A percentile compares a stretch with the other conserved stretches of the same genome.
Conservation (phyloP, 2,888 invertebrate genomes). For the Thecocarcelia acutangulata region DNA sequence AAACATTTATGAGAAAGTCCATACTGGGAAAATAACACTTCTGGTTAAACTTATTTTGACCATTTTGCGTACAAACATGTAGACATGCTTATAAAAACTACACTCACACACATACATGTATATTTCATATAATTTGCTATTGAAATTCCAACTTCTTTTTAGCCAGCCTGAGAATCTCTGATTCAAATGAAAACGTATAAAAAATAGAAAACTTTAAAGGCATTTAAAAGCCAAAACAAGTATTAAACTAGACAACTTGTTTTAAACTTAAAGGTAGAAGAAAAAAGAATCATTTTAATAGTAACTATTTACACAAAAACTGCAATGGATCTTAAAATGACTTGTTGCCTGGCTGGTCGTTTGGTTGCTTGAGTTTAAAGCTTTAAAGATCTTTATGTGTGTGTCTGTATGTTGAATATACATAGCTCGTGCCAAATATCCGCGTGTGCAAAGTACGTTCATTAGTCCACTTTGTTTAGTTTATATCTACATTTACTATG, state of each 20-base stretch:
- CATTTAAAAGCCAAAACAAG: constrained; percentile 54
- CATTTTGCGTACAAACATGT: constrained; percentile 3
- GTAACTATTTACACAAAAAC: constrained; percentile 33
- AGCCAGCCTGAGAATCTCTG: constrained; percentile 53
- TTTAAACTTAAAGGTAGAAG: constrained; percentile 15
- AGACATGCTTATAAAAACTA: not conserved
- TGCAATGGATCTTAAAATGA: constrained; percentile 33
- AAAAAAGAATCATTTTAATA: constrained; percentile 30
- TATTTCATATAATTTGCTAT: constrained; percentile 43
- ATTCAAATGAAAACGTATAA: constrained; percentile 55
- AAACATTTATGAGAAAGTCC: not conserved
- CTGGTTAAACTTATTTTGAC: constrained; percentile 26
- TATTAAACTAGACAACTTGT: constrained; percentile 56
- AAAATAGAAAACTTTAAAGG: constrained; percentile 45
- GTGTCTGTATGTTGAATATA: constrained; percentile 25
- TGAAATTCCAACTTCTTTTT: constrained; percentile 42
- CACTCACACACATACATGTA: constrained; percentile 2
- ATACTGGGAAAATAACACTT: constrained; percentile 37
- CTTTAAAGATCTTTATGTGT: constrained; percentile 17
- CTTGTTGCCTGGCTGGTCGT: not conserved
- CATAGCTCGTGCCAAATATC: constrained; percentile 80
- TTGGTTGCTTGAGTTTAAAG: not conserved
- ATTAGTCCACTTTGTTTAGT: constrained; percentile 60
- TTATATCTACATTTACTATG: constrained; percentile 53
- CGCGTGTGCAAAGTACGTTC: constrained; percentile 81